Base-by-base conservation (phyloP, 1,140 invertebrate species). In the Drosophila azteca region DNA sequence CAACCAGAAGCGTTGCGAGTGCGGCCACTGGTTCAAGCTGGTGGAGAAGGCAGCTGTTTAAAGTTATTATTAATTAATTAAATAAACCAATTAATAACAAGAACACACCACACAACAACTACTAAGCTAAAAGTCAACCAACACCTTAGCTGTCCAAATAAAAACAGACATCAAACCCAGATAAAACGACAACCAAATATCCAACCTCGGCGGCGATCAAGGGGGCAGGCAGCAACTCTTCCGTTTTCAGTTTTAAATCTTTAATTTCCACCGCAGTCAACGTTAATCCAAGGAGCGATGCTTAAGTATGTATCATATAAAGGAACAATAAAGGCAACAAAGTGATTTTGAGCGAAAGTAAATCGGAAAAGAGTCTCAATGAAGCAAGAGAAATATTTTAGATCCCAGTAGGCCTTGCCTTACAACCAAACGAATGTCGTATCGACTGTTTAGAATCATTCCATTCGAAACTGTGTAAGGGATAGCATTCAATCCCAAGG, bases 1-100 rank as follows among this genome's bases (percentile, higher is more conserved):
- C 15, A 94, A 95, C 75, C 95, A 97, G 41, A 96, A 96, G 82
- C 95, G 98, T 69, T 99, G 98, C 90, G 96, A 96, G 90, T 99
- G 98, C 92, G 98, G 98, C 43, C 94, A 98, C 92, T 99, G 97
- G 97, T 99, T 98, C 93, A 97, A 98, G 93, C 93, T 99, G 71
- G 94, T 95, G 43, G 95, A 97, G 82, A 95, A 94, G 91, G 92
- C 93, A 60, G 93, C 94, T 78, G 83, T 95, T 83, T 96, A 95
- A 95, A 89, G 77, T 77, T 83, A 90, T 89, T 87, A 87, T 88
- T 88, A 79, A 88, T 79, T 88, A 85, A 81, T 79, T 88, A 71
- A 79, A 80, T 78, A 89, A 89, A 89, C 70, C 70, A 87, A 87
- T 89, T 85, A 89, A 89, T 89, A 74, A 89, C 77, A 88, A 77